Percentiles rank a stretch among this genome's conserved stretches.
Conservation (phyloP, 2,113 vertebrate genomes). For the Aegotheles bennettii region DNA sequence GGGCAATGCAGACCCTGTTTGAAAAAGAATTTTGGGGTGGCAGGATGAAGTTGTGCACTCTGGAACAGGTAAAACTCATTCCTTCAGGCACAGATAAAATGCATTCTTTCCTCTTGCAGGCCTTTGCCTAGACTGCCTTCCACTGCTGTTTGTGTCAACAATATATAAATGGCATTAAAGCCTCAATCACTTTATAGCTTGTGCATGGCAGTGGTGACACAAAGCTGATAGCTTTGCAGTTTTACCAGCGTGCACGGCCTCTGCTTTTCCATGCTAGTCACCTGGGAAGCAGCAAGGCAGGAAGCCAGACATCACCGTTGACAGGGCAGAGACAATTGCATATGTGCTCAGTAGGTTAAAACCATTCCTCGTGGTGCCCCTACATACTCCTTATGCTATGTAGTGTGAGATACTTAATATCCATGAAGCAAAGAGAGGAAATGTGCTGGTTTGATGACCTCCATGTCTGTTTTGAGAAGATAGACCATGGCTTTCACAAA, state of each 20-base stretch:
- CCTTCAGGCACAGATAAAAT: background rate
- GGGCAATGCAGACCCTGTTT: background rate
- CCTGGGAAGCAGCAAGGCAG: background rate
- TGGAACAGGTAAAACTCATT: background rate
- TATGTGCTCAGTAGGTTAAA: background rate
- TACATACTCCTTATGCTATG: background rate
- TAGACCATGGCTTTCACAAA: background rate
- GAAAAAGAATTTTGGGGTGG: background rate
- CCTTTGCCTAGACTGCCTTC: background rate
- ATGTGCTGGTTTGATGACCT: background rate
- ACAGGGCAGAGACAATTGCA: background rate
- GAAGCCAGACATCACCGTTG: background rate
- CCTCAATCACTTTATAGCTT: background rate
- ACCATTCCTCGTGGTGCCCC: fast-evolving
- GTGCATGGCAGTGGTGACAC: fast-evolving
- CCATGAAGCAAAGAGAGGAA: background rate
- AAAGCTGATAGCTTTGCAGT: background rate
- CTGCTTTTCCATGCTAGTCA: background rate
- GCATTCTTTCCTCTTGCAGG: background rate
- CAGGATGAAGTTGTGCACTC: too few species aligned
- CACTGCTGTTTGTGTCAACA: background rate
- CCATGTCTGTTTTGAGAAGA: background rate
- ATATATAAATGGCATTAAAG: background rate
- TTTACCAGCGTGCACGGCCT: background rate
- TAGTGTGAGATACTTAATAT: background rate